phyloP scores from a whole-genome alignment of 1,140 invertebrate species.

The Nylanderia fulva region DNA sequence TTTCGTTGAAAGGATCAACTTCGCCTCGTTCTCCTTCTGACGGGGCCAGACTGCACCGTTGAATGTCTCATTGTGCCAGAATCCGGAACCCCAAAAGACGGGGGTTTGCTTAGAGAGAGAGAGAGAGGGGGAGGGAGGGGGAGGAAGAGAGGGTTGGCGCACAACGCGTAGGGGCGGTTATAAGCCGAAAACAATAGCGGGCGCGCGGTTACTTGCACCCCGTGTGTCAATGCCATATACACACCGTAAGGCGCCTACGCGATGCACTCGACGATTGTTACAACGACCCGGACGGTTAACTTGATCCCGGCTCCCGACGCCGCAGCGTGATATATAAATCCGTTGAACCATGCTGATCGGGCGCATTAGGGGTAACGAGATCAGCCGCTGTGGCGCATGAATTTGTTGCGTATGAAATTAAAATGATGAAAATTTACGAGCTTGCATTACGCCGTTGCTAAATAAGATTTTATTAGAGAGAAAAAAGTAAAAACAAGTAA shows the following conservation, averaged over 20 bases:
- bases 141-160: conserved; percentile 18
- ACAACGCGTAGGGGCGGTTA: conserved; percentile 60
- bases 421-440: conserved; percentile 32
- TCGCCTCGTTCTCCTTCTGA: conserved; percentile 29
- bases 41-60: conserved; percentile 56
- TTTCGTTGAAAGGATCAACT: conserved; percentile 24
- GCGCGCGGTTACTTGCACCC: conserved; percentile 70
- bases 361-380: conserved; percentile 44
- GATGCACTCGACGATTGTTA: conserved; percentile 70
- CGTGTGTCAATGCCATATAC: conserved; percentile 73
- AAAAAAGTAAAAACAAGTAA: background rate
- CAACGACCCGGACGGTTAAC: conserved; percentile 68
- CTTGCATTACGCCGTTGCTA: background rate
- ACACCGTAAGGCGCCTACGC: conserved; percentile 73
- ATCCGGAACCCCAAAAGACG: conserved; percentile 61
- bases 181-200: conserved; percentile 74
- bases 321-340: conserved; percentile 64
- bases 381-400: conserved; percentile 55
- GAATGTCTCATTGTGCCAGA: conserved; percentile 64
- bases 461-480: background rate
- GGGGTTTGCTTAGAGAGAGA: conserved; percentile 14
- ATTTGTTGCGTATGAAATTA: conserved; percentile 60
- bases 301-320: conserved; percentile 67
- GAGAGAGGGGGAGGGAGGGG: no score
- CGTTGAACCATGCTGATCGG: conserved; percentile 70